Evolutionary conservation across 2,113 vertebrate genomes (phyloP), one percentile per base, ranked within the genome.

Genomic region (Hystrix brachyura): DNA sequence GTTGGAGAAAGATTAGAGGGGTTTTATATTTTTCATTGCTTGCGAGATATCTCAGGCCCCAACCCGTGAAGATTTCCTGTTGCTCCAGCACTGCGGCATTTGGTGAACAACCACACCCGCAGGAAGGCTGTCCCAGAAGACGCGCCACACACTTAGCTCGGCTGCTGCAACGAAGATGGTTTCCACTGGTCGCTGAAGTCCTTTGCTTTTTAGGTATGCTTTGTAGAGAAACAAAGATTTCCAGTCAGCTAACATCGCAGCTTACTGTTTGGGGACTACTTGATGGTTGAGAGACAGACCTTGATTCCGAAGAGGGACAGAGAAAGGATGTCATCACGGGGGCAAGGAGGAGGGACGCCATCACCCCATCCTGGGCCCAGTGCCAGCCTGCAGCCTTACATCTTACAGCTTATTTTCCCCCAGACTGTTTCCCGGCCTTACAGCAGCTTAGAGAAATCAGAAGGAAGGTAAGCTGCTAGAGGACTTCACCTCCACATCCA

Each of bases 171-270:
- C 18, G 71, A 80, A 38, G 51, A 11, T 51, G 38, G 43, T 38
- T 87, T 59, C 59, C 64, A 15, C 12, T 71, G 57, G 4, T 38
- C 80, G 43, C 55, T 72, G 34, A 85, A 60, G 6, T n/a, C 79
- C 86, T 80, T 51, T 53, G 32, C 38, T 90, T 48, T 60, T 83
- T 29, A 59, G 9, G 12, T 51, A 19, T 10, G 23, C 48, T 95
- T 84, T 90, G 25, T 8, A 64, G 53, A 90, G 64, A 94, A 90
- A 53, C n/a, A 81, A 87, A 80, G 48, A 57, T n/a, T 65, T 78
- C 18, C 11, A 17, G 29, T 51, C 34, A 51, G 83, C 51, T 59
- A 38, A 17, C 17, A 67, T 10, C 34, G 57, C 67, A 85, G 34
- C 21, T 59, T 27, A 53, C 2, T 38, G 1, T 79, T 92, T 57